A percentile compares a stretch with the other conserved stretches of the same genome.
Conservation (phyloP, 2,888 invertebrate species). For the Pediacus dermestoides region DNA sequence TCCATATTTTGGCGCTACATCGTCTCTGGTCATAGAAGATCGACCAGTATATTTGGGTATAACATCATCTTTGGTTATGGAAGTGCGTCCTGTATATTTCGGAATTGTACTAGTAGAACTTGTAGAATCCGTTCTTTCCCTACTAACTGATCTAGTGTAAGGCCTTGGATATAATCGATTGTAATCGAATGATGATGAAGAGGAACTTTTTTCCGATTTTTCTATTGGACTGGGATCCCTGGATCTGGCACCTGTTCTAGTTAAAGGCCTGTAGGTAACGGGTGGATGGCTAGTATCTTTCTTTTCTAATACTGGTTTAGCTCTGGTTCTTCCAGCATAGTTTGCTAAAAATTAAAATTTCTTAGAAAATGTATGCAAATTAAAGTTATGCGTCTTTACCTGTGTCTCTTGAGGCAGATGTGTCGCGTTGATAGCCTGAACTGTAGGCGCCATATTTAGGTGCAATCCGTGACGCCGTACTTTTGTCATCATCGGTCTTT, state of each 20-base stretch:
- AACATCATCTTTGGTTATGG: constrained; percentile 34
- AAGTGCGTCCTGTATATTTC: constrained; percentile 38
- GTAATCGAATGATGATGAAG: constrained; percentile 51
- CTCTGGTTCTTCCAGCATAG: constrained; percentile 14
- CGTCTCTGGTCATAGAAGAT: constrained; percentile 30
- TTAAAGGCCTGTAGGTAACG: constrained; percentile 50
- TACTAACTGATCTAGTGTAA: constrained; percentile 40
- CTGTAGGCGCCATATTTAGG: constrained; percentile 39
- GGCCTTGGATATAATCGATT: constrained; percentile 55
- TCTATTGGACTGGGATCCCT: constrained; percentile 58
- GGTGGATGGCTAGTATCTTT: constrained; percentile 49
- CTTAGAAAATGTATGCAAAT: constrained; percentile 9
- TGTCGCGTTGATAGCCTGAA: constrained; percentile 38
- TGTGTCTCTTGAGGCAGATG: constrained; percentile 23
- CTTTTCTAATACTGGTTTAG: constrained; percentile 40
- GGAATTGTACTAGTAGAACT: constrained; percentile 38
- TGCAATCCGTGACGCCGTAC: constrained; percentile 33
- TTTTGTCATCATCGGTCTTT: constrained; percentile 36
- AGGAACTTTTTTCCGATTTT: constrained; percentile 48
- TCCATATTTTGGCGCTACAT: constrained; percentile 26
- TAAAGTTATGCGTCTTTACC: constrained; percentile 20
- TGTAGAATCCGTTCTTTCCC: constrained; percentile 41
- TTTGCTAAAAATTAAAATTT: constrained; percentile 1
- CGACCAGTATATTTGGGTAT: constrained; percentile 34
- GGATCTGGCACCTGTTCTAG: constrained; percentile 43